Conservation (phyloP, 2,113 vertebrate genomes). For the Gasterosteus aculeatus region DNA sequence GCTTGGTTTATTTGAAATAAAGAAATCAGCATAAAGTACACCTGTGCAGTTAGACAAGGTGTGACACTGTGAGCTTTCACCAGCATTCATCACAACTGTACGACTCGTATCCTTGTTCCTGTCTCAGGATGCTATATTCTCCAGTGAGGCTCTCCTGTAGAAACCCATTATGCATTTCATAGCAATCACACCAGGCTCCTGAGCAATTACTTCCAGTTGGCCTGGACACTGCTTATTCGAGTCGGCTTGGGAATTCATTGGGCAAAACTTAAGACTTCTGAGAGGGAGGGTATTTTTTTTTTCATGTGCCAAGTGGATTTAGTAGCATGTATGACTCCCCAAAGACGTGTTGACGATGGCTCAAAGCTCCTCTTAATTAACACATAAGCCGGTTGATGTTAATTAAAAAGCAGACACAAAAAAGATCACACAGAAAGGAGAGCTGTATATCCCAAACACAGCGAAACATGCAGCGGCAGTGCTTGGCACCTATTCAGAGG, state of each 20-base stretch:
- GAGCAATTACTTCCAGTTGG: constrained; percentile 75
- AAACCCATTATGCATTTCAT: constrained; percentile 57
- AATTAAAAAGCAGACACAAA: constrained; percentile 78
- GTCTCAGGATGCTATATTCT: constrained; percentile 22
- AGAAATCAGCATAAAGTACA: constrained; percentile 8
- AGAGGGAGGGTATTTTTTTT: constrained; percentile 44
- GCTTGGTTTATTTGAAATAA: background rate
- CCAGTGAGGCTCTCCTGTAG: constrained; percentile 42
- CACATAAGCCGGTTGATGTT: constrained; percentile 76
- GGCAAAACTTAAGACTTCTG: constrained; percentile 46
- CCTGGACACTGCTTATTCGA: constrained; percentile 59
- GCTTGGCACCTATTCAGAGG: constrained; percentile 39
- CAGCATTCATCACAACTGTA: background rate
- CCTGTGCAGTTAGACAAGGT: background rate
- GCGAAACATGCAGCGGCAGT: constrained; percentile 2
- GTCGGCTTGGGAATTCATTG: constrained; percentile 52
- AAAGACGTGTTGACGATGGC: constrained; percentile 63
- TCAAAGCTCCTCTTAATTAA: constrained; percentile 80
- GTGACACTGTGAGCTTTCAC: constrained; percentile 3
- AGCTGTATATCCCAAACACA: constrained; percentile 26
- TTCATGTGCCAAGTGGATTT: constrained; percentile 43
- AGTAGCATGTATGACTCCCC: constrained; percentile 66
- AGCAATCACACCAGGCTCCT: constrained; percentile 61
- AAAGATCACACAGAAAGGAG: constrained; percentile 63
- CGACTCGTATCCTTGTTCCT: constrained; percentile 10